Conservation (phyloP, 1,140 invertebrate species). For the Drosophila pruinosa region DNA sequence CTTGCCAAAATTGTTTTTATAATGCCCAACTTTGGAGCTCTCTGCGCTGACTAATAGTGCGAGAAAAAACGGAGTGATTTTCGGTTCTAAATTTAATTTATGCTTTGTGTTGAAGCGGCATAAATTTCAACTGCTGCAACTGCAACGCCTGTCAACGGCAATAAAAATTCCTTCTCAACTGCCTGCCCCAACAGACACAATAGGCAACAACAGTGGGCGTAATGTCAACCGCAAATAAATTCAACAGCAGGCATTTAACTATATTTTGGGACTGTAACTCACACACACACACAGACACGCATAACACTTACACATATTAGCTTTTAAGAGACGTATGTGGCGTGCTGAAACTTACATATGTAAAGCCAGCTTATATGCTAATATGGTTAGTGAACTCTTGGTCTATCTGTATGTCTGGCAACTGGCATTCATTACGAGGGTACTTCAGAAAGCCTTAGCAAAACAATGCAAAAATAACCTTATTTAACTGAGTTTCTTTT, state of each 20-base stretch:
- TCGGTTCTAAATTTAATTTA: conserved; percentile 62
- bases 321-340: background rate
- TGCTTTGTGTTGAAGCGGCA: conserved; percentile 32
- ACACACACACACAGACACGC: conserved; percentile 8
- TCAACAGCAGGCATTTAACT: conserved; percentile 63
- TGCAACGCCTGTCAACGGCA: conserved; percentile 57
- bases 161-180: conserved; percentile 29
- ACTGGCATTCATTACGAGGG: background rate
- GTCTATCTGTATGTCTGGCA: background rate
- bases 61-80: conserved; percentile 32
- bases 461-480: background rate
- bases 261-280: conserved; percentile 43
- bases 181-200: background rate
- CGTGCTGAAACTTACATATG: background rate
- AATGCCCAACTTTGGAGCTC: conserved; percentile 50
- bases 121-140: conserved; percentile 53
- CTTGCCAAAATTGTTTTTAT: conserved; percentile 70
- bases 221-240: conserved; percentile 63
- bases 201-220: background rate
- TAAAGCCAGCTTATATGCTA: background rate
- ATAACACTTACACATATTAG: background rate
- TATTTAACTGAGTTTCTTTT: too few relatives aligned
- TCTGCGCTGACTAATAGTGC: conserved; percentile 55
- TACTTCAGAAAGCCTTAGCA: background rate
- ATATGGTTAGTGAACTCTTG: background rate